Evolutionary conservation across 2,113 vertebrate species (phyloP).

Genomic region (Panurus biarmicus): DNA sequence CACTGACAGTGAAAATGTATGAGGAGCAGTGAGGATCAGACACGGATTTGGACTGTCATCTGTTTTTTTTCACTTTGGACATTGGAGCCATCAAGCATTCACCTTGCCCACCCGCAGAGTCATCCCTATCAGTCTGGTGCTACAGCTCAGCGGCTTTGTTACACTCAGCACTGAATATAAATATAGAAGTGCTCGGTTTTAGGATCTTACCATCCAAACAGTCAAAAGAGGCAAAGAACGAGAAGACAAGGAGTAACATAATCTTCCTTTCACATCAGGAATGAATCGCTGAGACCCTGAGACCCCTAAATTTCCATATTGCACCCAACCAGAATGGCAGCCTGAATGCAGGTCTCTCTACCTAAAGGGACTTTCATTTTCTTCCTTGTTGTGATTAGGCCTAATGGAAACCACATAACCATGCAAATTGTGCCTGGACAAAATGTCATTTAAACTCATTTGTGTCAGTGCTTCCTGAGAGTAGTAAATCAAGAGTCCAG

Average conservation of each 20-base stretch:
- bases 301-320: background rate
- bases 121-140: fast-evolving
- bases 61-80: background rate
- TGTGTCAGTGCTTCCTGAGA: background rate
- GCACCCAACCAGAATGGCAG: background rate
- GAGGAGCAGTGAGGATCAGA: background rate
- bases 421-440: background rate
- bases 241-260: background rate
- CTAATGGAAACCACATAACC: background rate
- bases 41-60: background rate
- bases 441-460: background rate
- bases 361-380: background rate
- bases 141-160: background rate
- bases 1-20: background rate
- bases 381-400: background rate
- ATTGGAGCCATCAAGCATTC: background rate
- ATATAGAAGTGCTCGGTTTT: background rate
- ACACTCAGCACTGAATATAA: background rate
- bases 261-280: background rate
- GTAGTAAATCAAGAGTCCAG: background rate
- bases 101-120: background rate
- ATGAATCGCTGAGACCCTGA: background rate
- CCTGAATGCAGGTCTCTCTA: background rate
- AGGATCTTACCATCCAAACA: background rate
- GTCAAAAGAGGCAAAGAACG: background rate